Percentiles rank a stretch among this genome's conserved stretches.
Conservation (phyloP, 2,113 vertebrate genomes). For the Saimiri boliviensis region DNA sequence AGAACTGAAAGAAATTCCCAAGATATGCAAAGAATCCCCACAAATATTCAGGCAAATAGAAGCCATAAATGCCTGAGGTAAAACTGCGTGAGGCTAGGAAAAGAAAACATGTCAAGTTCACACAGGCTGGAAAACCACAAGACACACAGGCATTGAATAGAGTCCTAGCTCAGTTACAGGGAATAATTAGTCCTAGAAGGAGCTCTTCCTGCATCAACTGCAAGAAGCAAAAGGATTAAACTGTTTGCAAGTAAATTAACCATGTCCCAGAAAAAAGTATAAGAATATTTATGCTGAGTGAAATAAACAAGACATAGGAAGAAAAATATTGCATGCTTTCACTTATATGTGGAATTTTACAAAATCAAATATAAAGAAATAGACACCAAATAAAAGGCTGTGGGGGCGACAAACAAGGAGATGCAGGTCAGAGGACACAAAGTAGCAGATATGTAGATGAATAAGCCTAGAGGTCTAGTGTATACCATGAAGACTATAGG, state of each 20-base stretch:
- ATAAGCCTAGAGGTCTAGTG: not conserved
- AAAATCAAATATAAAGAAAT: not conserved
- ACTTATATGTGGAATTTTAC: not conserved
- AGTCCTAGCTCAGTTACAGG: not conserved
- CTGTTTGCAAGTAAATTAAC: not conserved
- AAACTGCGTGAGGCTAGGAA: not conserved
- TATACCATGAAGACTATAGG: not conserved
- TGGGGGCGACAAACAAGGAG: not conserved
- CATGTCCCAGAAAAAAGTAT: not conserved
- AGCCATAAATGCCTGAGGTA: not conserved
- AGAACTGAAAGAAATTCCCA: not conserved
- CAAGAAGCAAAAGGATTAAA: not conserved
- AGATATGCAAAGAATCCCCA: not conserved
- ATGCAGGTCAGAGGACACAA: not conserved
- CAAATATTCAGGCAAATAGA: not conserved
- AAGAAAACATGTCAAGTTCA: not conserved
- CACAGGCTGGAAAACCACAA: not conserved
- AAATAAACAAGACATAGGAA: not conserved
- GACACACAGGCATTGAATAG: not conserved
- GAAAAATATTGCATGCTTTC: not conserved
- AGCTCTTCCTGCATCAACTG: not conserved
- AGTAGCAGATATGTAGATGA: not conserved
- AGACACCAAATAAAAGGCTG: not conserved
- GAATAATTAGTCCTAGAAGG: not conserved
- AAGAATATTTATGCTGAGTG: not conserved